These are phyloP conservation scores for Oegoconia quadripuncta DNA, from an alignment of 2,888 invertebrate genomes.

Conservation along the genomic window DNA sequence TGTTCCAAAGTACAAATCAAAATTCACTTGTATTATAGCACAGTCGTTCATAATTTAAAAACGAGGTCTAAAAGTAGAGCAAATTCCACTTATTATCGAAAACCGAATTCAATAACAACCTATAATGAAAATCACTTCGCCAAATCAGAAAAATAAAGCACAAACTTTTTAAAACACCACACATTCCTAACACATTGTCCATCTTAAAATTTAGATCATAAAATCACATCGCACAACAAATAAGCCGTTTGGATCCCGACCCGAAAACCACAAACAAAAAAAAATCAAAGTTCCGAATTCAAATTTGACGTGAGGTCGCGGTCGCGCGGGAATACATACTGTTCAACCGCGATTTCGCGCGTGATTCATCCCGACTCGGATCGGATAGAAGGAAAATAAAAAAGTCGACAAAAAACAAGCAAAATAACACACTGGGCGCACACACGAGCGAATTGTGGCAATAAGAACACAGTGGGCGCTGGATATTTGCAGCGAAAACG, in stretches of 20 bases:
- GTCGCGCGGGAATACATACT: conserved; percentile 53
- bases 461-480: conserved; percentile 6
- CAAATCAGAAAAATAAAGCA: not conserved
- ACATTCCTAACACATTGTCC: conserved; percentile 1
- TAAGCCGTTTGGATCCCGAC: not conserved
- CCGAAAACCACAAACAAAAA: not conserved
- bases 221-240: no score
- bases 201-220: no score
- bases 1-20: no score
- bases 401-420: conserved; percentile 36
- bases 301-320: conserved; percentile 37
- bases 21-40: no score
- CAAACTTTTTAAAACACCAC: conserved; percentile 2
- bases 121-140: conserved; percentile 5
- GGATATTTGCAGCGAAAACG: not conserved
- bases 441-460: conserved; percentile 27
- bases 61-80: not conserved
- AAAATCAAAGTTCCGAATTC: conserved; percentile 23
- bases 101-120: not conserved
- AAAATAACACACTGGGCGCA: conserved; percentile 28
- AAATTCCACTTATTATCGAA: not conserved
- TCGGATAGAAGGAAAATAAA: conserved; percentile 41
- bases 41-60: no score
- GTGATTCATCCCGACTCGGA: conserved; percentile 62
- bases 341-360: conserved; percentile 26